A percentile compares a stretch with the other conserved stretches of the same genome.
Conservation (phyloP, 2,113 vertebrate genomes). For the Melospiza georgiana region DNA sequence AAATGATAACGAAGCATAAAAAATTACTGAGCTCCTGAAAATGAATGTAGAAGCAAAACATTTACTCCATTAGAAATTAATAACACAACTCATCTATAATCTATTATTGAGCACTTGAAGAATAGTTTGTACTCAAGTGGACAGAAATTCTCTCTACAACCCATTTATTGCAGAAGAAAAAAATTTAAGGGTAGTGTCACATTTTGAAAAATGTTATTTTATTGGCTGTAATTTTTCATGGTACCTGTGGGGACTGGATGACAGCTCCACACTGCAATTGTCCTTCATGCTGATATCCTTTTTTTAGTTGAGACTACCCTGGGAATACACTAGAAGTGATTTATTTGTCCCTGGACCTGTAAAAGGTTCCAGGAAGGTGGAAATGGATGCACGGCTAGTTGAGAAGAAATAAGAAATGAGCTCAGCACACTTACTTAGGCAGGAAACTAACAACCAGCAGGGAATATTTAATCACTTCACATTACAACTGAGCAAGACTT, state of each 20-base stretch:
- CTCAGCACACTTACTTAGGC: constrained; percentile 72
- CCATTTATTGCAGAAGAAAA: constrained; percentile 88
- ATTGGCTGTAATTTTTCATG: constrained; percentile 93
- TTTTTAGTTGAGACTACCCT: constrained; percentile 84
- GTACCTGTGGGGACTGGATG: constrained; percentile 86
- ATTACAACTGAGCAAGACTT: constrained; percentile 1
- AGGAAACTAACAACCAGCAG: constrained; percentile 58
- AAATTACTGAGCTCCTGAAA: constrained; percentile 69
- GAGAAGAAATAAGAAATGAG: constrained; percentile 78
- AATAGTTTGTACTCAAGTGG: constrained; percentile 87
- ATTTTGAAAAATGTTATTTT: constrained; percentile 98
- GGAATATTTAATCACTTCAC: constrained; percentile 25
- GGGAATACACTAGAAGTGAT: constrained; percentile 93
- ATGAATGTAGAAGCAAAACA: constrained; percentile 80
- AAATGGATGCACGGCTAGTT: constrained; percentile 83
- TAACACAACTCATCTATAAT: constrained; percentile 89
- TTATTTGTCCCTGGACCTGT: constrained; percentile 91
- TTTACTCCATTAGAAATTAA: constrained; percentile 92
- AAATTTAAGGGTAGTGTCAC: constrained; percentile 92
- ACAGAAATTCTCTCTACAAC: constrained; percentile 87
- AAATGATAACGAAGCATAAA: constrained; percentile 47
- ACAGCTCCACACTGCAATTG: constrained; percentile 91
- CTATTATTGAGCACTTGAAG: constrained; percentile 88
- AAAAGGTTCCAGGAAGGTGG: constrained; percentile 90
- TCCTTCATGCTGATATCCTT: constrained; percentile 90